phyloP scores from a whole-genome alignment of 2,797 vertebrate genomes.

The Synanceia verrucosa region DNA sequence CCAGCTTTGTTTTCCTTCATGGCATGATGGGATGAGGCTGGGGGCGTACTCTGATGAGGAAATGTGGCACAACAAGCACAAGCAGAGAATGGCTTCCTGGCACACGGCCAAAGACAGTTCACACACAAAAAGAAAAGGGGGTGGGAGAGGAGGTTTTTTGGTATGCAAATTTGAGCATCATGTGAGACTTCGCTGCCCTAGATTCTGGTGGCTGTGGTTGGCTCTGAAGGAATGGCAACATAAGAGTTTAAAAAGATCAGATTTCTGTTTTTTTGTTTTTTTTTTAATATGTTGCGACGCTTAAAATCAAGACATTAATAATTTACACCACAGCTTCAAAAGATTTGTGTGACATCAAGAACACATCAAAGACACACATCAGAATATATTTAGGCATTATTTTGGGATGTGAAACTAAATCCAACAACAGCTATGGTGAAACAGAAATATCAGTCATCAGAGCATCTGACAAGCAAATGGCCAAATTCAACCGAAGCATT shows the following conservation, averaged over 20 bases:
- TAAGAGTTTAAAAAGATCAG: slow-evolving; percentile 36
- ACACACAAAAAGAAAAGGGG: slow-evolving; percentile 64
- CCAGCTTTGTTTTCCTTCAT: slow-evolving; percentile 87
- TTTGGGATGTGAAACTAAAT: slow-evolving; percentile 27
- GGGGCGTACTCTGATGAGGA: slow-evolving; percentile 76
- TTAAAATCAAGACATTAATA: slow-evolving; percentile 73
- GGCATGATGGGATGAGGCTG: slow-evolving; percentile 79
- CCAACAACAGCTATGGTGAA: slow-evolving; percentile 16
- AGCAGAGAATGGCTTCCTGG: slow-evolving; percentile 77
- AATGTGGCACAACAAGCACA: slow-evolving; percentile 84
- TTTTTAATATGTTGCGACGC: slow-evolving; percentile 57
- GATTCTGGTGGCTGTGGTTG: slow-evolving; percentile 69
- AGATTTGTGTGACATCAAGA: slow-evolving; percentile 79
- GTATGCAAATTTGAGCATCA: slow-evolving; percentile 83
- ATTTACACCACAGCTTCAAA: slow-evolving; percentile 67
- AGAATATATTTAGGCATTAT: slow-evolving; percentile 35
- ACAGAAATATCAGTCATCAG: slow-evolving; percentile 11
- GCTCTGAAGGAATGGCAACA: slow-evolving; percentile 66
- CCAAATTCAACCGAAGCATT: slow-evolving; percentile 12
- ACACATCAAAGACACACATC: slow-evolving; percentile 71
- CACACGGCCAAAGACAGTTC: slow-evolving; percentile 74
- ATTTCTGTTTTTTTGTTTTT: slow-evolving; percentile 58
- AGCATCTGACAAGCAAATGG: slow-evolving; percentile 11
- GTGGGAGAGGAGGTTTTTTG: slow-evolving; percentile 61
- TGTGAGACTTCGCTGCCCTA: slow-evolving; percentile 82